Conservation (phyloP, 1,140 invertebrate genomes). For the Pissodes strobi region DNA sequence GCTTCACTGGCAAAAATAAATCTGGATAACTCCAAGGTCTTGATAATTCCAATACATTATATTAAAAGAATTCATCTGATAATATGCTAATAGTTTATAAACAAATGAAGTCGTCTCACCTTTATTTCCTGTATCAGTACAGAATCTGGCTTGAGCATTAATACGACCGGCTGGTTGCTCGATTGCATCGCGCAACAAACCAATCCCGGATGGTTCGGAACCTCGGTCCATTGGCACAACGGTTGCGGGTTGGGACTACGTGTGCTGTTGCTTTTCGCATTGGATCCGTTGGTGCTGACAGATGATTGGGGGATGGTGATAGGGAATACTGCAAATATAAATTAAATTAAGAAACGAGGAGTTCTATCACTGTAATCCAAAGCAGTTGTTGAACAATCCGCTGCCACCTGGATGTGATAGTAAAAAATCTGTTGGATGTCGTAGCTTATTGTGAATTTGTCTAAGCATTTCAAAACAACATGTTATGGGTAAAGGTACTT, state of each 20-base stretch:
- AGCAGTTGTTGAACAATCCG: too few relatives aligned
- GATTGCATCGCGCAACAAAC: slow-evolving; percentile 90
- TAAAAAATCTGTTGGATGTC: too few relatives aligned
- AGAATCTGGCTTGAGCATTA: slow-evolving; percentile 90
- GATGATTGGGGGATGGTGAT: slow-evolving; percentile 60
- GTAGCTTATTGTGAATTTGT: too few relatives aligned
- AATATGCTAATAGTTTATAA: background rate
- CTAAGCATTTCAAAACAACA: too few relatives aligned
- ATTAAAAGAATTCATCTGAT: too few relatives aligned
- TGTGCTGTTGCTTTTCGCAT: slow-evolving; percentile 58
- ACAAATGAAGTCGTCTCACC: slow-evolving; percentile 31
- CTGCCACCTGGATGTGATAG: too few relatives aligned
- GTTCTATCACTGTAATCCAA: too few relatives aligned
- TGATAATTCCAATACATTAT: too few relatives aligned
- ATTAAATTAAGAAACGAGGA: too few relatives aligned
- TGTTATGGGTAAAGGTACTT: too few relatives aligned
- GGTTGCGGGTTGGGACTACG: slow-evolving; percentile 73
- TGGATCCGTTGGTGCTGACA: slow-evolving; percentile 41
- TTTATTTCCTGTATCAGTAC: slow-evolving; percentile 93
- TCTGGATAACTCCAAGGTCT: too few relatives aligned
- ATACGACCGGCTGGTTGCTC: slow-evolving; percentile 91
- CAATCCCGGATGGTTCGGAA: slow-evolving; percentile 90
- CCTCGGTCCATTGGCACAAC: slow-evolving; percentile 95
- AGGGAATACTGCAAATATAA: slow-evolving; percentile 60
- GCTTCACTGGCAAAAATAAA: too few relatives aligned